phyloP scores from a whole-genome alignment of 2,797 vertebrate genomes.

The Diglossa cyanea region DNA sequence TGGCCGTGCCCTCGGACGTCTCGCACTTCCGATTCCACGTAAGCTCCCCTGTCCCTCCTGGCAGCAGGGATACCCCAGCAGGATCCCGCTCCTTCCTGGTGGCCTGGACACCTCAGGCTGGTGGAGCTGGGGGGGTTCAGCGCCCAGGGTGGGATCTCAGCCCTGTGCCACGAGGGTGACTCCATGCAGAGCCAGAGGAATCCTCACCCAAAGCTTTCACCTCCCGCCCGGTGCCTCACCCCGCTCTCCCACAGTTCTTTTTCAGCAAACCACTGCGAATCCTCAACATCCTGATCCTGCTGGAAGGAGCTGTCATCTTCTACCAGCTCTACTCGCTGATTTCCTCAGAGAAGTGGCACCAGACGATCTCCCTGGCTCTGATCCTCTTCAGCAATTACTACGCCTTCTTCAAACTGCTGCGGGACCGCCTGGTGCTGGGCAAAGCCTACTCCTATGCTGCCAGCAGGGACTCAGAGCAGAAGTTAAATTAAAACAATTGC shows the following conservation, averaged over 20 bases:
- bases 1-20: constrained; percentile 95
- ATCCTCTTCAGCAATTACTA: constrained; percentile 99
- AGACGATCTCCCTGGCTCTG: constrained; percentile 94
- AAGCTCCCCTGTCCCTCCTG: constrained; percentile 60
- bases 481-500: constrained; percentile 76
- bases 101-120: accelerated
- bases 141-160: neutral
- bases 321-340: constrained; percentile 97
- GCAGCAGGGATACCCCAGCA: accelerated
- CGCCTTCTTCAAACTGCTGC: constrained; percentile 95
- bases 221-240: accelerated
- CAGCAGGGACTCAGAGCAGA: constrained; percentile 87
- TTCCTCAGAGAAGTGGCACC: constrained; percentile 97
- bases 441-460: constrained; percentile 92
- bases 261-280: constrained; percentile 98
- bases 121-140: neutral
- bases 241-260: constrained; percentile 84
- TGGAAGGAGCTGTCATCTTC: constrained; percentile 95
- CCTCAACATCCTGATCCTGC: constrained; percentile 94
- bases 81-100: accelerated
- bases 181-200: neutral
- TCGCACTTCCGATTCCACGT: constrained; percentile 98
- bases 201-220: neutral
- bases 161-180: neutral
- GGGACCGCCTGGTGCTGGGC: constrained; percentile 95